Percentiles rank a stretch among this genome's conserved stretches.
phyloP scores from a whole-genome alignment of 2,888 invertebrate genomes.

The Melitaea athalia region DNA sequence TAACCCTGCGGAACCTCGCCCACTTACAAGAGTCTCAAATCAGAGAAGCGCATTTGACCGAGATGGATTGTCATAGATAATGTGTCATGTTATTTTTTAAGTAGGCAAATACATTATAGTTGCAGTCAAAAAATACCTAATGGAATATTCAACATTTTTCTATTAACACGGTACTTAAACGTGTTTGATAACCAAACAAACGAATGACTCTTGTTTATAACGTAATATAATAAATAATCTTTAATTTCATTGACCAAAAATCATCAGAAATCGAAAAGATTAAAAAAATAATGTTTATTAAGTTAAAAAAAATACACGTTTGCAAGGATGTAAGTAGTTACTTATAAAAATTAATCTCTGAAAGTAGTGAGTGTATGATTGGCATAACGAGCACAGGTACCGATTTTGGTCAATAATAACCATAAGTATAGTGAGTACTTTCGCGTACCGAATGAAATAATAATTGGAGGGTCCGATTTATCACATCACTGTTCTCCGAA shows the following conservation, averaged over 20 bases:
- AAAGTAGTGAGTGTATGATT: constrained; percentile 59
- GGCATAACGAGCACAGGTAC: constrained; percentile 76
- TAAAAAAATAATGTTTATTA: constrained; percentile 3
- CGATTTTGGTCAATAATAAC: constrained; percentile 79
- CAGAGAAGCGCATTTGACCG: constrained; percentile 62
- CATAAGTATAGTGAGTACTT: constrained; percentile 76
- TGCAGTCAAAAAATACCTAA: constrained; percentile 62
- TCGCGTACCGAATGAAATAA: constrained; percentile 78
- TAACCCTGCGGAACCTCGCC: constrained; percentile 56
- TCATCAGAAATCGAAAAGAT: background rate
- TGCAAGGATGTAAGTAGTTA: constrained; percentile 25
- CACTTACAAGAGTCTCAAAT: constrained; percentile 63
- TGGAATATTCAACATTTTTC: constrained; percentile 56
- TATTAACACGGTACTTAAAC: constrained; percentile 14
- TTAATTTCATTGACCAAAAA: background rate
- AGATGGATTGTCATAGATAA: constrained; percentile 73
- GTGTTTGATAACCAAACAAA: background rate
- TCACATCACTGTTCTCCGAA: constrained; percentile 79
- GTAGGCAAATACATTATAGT: constrained; percentile 59
- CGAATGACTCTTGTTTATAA: background rate
- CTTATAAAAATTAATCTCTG: constrained; percentile 30
- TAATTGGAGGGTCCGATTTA: constrained; percentile 81
- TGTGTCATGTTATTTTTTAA: constrained; percentile 70
- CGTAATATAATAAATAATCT: background rate
- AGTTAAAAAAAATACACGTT: constrained; percentile 18